phyloP scores from a whole-genome alignment of 2,113 vertebrate species.

The Bostrychus sinensis region DNA sequence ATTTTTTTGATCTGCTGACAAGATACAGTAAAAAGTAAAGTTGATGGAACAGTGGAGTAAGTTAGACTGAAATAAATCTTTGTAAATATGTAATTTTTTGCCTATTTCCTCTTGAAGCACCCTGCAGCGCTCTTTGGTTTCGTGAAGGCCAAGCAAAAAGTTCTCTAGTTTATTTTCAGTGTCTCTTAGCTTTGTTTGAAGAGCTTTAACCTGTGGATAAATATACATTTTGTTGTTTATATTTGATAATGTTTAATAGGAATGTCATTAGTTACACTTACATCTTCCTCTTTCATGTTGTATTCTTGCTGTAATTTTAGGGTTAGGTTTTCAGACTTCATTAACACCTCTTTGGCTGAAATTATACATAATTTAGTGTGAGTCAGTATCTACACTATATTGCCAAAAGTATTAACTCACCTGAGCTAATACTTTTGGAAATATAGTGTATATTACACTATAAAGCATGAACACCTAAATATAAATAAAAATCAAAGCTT shows the following conservation, averaged over 20 bases:
- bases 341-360: slow-evolving; percentile 85
- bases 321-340: slow-evolving; percentile 82
- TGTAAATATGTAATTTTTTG: slow-evolving; percentile 68
- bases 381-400: not conserved
- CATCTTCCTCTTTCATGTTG: slow-evolving; percentile 84
- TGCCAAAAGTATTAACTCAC: no score
- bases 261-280: slow-evolving; percentile 49
- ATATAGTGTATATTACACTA: no score
- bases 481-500: not conserved
- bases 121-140: slow-evolving; percentile 76
- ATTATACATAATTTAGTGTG: slow-evolving; percentile 18
- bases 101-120: slow-evolving; percentile 83
- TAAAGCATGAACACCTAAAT: no score
- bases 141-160: slow-evolving; percentile 76
- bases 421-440: no score
- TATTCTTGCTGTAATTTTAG: slow-evolving; percentile 81
- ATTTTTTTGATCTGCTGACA: slow-evolving; percentile 76
- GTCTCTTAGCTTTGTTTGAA: slow-evolving; percentile 76
- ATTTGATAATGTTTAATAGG: not conserved
- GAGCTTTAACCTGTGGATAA: slow-evolving; percentile 77
- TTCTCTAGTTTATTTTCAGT: slow-evolving; percentile 81
- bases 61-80: not conserved
- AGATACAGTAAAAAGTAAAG: slow-evolving; percentile 14
- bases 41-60: not conserved
- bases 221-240: not conserved